Percentiles rank a stretch among this genome's conserved stretches.
These are phyloP conservation scores for Diplazon laetatorius DNA, from an alignment of 2,888 invertebrate species.

Conservation along the genomic window DNA sequence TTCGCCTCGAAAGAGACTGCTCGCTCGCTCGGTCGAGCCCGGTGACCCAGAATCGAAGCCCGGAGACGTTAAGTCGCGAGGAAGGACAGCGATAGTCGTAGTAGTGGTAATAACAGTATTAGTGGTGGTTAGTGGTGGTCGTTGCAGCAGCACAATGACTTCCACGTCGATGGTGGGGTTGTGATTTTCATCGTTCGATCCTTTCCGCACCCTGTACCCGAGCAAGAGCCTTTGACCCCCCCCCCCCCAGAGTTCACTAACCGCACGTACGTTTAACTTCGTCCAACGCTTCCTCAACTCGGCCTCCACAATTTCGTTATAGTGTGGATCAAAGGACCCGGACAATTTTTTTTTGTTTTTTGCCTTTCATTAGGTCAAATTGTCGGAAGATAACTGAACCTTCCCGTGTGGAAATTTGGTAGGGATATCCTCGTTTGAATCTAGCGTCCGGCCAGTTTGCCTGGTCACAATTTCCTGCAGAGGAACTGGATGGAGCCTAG, in stretches of 20 bases:
- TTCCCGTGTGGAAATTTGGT: too few species aligned
- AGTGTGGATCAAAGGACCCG: too few species aligned
- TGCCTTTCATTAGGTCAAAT: too few species aligned
- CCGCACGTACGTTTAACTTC: not conserved
- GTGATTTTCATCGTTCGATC: slow-evolving; percentile 45
- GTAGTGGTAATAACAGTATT: not conserved
- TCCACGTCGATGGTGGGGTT: slow-evolving; percentile 23
- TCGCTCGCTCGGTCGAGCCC: slow-evolving; percentile 28
- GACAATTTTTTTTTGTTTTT: too few species aligned
- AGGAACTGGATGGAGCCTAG: too few species aligned
- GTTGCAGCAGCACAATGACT: slow-evolving; percentile 39
- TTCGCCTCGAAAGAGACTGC: slow-evolving; percentile 20
- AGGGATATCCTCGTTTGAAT: too few species aligned
- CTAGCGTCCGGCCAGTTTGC: too few species aligned
- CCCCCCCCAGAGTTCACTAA: slow-evolving; percentile 48
- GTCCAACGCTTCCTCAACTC: not conserved
- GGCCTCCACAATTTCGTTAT: not conserved
- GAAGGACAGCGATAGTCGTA: not conserved
- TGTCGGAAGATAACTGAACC: too few species aligned
- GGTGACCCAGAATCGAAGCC: slow-evolving; percentile 60
- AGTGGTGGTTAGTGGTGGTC: too few species aligned
- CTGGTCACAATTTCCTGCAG: too few species aligned
- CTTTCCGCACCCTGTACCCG: slow-evolving; percentile 39
- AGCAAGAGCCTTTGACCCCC: slow-evolving; percentile 46
- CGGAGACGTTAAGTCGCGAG: slow-evolving; percentile 44